These are phyloP conservation scores for Plecotus auritus DNA, from an alignment of 2,113 vertebrate genomes.

Conservation along the genomic window DNA sequence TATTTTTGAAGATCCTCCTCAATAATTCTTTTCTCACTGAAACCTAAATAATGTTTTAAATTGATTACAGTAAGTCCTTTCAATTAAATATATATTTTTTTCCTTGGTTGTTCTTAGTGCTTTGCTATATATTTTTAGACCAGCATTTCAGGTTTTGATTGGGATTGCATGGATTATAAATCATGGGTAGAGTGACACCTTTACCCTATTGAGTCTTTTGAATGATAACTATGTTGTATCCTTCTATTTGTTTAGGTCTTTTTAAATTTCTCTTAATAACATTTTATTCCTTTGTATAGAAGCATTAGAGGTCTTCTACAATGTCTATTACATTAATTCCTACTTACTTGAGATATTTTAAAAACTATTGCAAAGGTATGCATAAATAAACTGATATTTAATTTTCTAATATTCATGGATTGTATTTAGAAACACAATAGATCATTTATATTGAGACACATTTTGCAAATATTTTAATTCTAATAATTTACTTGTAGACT, in stretches of 20 bases:
- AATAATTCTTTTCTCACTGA: background rate
- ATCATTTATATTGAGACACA: background rate
- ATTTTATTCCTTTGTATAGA: background rate
- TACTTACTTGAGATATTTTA: background rate
- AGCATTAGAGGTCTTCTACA: background rate
- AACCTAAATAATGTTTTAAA: background rate
- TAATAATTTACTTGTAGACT: background rate
- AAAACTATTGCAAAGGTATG: background rate
- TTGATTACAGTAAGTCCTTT: background rate
- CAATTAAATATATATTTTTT: background rate
- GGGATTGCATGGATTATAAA: background rate
- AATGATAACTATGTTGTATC: background rate
- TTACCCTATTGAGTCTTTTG: background rate
- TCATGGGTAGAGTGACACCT: background rate
- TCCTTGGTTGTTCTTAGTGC: background rate
- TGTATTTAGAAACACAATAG: background rate
- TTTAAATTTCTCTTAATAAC: background rate
- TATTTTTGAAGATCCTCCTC: background rate
- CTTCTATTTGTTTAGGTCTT: background rate
- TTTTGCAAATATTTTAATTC: background rate
- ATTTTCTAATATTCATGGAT: background rate
- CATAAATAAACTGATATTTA: background rate
- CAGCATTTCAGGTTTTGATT: background rate
- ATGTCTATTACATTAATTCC: background rate
- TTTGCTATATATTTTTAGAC: background rate